Evolutionary conservation across 2,797 vertebrate genomes (phyloP), one percentile per base, ranked within the genome.

Genomic region (Acanthurus leucopareius): DNA sequence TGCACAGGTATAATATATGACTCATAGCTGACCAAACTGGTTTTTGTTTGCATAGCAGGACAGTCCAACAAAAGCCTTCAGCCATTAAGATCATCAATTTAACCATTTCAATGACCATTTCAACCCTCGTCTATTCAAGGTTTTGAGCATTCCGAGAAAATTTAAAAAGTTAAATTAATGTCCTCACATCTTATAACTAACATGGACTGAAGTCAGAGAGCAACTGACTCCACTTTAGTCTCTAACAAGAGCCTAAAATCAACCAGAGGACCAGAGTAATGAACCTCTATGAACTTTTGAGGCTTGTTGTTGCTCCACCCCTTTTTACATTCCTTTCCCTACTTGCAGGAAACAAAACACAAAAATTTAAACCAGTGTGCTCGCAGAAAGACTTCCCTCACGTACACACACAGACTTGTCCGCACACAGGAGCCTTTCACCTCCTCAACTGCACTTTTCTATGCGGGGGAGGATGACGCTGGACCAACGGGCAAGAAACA

Each of bases 251-350:
- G 16, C 7, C 8, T 2, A 3, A 25, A 28, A 6, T 1, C 17
- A 71, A 69, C 59, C 49, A 53, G 28, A 65, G 64, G 56, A 63
- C 40, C 8, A 1, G 22, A 17, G 44, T 8, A n/a, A 28, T 1
- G 51, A 32, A 4, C 0, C 0, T 28, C 6, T 8, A 19, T 48
- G 17, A 66, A 45, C 51, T 53, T 15, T 22, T 44, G 2, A 1
- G 7, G 52, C 20, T 6, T 42, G 5, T 3, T 19, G 17, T 60
- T 48, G 42, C 82, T 58, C 66, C 66, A 35, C 76, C 65, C 72
- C 52, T 28, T 73, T 56, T 47, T 17, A 77, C 81, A 90, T 88
- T 87, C 82, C 76, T 76, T 49, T 20, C 62, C 9, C 54, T 1
- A 3, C 54, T 77, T 42, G 11, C 66, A 79, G 64, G 61, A 73